Conservation (phyloP, 2,888 invertebrate genomes). For the Drosophila rellima region DNA sequence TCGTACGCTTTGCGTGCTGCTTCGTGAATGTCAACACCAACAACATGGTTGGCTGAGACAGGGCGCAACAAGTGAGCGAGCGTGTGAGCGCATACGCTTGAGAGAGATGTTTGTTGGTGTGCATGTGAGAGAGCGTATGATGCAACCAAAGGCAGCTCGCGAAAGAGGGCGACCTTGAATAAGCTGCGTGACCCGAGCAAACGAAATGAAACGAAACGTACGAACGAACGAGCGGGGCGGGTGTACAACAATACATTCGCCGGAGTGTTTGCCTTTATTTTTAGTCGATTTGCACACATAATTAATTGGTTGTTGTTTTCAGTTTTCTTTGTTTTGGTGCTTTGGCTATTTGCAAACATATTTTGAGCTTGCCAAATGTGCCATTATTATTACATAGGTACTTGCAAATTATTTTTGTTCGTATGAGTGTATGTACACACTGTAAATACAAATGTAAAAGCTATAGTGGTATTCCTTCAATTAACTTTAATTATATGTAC, state of each 20-base stretch:
- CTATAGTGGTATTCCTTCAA: constrained; percentile 14
- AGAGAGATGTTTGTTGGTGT: constrained; percentile 6
- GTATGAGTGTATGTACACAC: constrained; percentile 1
- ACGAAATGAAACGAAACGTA: constrained; percentile 30
- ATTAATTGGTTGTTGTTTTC: constrained; percentile 52
- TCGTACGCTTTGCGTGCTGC: constrained; percentile 54
- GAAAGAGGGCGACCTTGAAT: constrained; percentile 84
- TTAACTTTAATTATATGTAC: neutral
- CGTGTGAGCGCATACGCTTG: constrained; percentile 13
- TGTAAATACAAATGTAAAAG: neutral
- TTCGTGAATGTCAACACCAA: constrained; percentile 79
- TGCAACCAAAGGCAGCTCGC: constrained; percentile 65
- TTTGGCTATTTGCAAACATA: constrained; percentile 66
- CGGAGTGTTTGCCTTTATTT: constrained; percentile 68
- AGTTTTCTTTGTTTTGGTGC: constrained; percentile 36
- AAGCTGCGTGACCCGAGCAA: constrained; percentile 67
- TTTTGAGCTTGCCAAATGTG: constrained; percentile 61
- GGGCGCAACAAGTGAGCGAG: constrained; percentile 48
- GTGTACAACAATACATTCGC: constrained; percentile 31
- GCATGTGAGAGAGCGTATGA: constrained; percentile 45
- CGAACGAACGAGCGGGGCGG: constrained; percentile 19
- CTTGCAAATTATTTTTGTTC: constrained; percentile 2
- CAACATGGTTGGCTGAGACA: constrained; percentile 43
- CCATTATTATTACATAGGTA: constrained; percentile 32
- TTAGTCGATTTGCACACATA: constrained; percentile 58